These are phyloP conservation scores for Gulo gulo DNA, from an alignment of 2,113 vertebrate species.

Conservation along the genomic window DNA sequence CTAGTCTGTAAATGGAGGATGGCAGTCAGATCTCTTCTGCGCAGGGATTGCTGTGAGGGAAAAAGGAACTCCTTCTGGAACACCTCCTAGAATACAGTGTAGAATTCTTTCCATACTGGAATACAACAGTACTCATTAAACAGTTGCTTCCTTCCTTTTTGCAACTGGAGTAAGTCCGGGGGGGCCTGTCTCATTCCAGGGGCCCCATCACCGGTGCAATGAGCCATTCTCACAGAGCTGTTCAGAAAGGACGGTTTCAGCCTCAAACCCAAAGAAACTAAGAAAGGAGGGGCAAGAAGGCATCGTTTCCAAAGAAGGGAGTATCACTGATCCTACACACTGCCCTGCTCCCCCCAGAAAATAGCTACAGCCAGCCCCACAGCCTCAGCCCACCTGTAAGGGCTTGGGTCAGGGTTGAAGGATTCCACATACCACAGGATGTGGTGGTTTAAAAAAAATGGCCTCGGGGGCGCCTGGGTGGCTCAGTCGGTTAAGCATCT, in stretches of 20 bases:
- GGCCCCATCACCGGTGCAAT: neutral
- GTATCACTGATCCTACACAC: neutral
- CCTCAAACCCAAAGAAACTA: neutral
- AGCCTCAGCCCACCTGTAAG: neutral
- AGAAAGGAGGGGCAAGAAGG: neutral
- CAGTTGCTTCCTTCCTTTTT: neutral
- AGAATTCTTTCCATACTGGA: neutral
- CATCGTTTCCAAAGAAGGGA: neutral
- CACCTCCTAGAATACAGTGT: neutral
- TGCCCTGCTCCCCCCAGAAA: neutral
- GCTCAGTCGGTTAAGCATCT: neutral
- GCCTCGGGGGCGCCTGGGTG: neutral
- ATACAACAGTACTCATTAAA: neutral
- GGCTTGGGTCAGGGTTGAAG: neutral
- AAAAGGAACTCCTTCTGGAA: neutral
- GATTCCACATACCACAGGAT: neutral
- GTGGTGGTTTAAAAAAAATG: neutral
- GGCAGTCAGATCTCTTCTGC: neutral
- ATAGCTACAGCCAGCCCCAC: neutral
- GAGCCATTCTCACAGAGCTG: neutral
- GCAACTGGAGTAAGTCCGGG: neutral
- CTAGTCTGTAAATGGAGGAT: neutral
- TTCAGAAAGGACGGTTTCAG: neutral
- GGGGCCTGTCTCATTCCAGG: neutral
- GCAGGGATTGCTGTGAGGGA: neutral